phyloP scores from a whole-genome alignment of 2,797 vertebrate genomes.

The Sardinella longiceps region DNA sequence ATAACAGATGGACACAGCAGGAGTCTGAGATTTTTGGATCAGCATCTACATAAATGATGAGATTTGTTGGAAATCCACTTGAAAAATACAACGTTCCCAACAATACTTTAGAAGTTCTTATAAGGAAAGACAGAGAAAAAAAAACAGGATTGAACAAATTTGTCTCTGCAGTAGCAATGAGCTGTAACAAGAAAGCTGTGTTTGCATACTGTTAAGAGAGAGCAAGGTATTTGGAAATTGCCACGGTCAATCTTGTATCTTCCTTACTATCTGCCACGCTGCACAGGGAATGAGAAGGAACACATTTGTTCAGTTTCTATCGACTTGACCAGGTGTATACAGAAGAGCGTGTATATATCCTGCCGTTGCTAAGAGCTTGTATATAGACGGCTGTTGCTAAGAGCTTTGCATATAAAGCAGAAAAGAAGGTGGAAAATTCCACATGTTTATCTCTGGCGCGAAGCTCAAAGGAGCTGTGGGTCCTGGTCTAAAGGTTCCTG shows the following conservation, averaged over 20 bases:
- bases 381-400: constrained; percentile 32
- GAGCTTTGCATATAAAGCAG: constrained; percentile 52
- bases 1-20: constrained; percentile 17
- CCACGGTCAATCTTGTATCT: constrained; percentile 35
- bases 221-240: constrained; percentile 21
- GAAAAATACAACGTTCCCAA: constrained; percentile 2
- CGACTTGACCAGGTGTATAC: constrained; percentile 36
- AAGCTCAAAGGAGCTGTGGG: constrained; percentile 39
- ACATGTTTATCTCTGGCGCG: constrained; percentile 51
- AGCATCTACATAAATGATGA: constrained; percentile 18
- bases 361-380: constrained; percentile 33
- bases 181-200: neutral
- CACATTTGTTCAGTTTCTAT: constrained; percentile 28
- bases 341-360: constrained; percentile 40
- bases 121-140: neutral
- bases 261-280: constrained; percentile 28
- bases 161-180: neutral
- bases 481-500: constrained; percentile 53
- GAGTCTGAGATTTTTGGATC: neutral
- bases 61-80: constrained; percentile 11
- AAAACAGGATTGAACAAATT: neutral
- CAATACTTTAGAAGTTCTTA: neutral
- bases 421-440: constrained; percentile 41
- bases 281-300: constrained; percentile 19
- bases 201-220: neutral